Base-by-base conservation (phyloP, 1,140 invertebrate genomes). In the Archivesica marissinica region DNA sequence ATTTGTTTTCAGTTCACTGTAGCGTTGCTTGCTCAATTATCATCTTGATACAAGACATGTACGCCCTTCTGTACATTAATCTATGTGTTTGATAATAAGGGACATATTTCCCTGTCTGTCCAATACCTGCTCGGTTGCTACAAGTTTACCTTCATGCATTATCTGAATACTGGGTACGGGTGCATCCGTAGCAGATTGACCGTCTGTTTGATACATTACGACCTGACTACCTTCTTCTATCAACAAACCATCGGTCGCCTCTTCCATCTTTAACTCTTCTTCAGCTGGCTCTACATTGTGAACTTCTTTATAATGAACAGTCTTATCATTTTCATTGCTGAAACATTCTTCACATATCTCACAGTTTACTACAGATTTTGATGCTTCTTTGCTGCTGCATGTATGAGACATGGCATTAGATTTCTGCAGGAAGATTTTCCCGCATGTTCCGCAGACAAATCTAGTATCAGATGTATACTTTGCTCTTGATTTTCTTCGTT, bases 101-200 rank as follows among this genome's bases (percentile, higher is more conserved):
- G 68, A 72, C 0, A 72, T 17, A 72, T 72, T 72, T 33, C 68
- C 68, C 30, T 72, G n/a, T 33, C 28, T 20, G 35, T 47, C 68
- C 33, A 72, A 23, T 17, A 50, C 39, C 30, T 72, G 68, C 20
- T 72, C 68, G 1, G 41, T 44, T 30, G 68, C 41, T 1, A 72
- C 68, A 13, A 72, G 68, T 44, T 72, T 72, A n/a, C 68, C 68
- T 20, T 72, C 68, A 72, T 72, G 68, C 68, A 72, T 72, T 1
- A 72, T 50, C 41, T 72, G 68, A 0, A 72, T 30, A 23, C 25
- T 44, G 33, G 68, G 20, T 3, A 41, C 23, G 33, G 68, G 20
- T 3, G 28, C 23, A 25, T 33, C 68, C 3, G 68, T 23, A 13
- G 68, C 39, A 2, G 68, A 15, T 3, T 50, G 44, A 23, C 17